Evolutionary conservation across 1,140 invertebrate genomes (phyloP).

Genomic region (Cardiocondyla obscurior): DNA sequence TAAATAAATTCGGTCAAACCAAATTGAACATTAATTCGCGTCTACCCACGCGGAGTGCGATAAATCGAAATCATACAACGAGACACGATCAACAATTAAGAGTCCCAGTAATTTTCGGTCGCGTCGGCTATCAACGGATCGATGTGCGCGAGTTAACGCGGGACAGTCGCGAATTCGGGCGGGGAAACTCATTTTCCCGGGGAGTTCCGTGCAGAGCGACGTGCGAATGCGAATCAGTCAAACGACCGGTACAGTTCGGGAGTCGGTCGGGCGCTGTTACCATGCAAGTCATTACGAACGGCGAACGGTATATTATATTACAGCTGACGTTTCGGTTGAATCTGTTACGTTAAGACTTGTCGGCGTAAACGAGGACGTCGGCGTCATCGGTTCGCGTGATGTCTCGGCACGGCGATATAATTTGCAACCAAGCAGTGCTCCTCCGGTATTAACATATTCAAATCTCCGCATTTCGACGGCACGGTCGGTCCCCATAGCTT

Average conservation of each 20-base stretch:
- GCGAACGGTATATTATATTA: conserved; percentile 44
- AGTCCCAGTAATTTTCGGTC: conserved; percentile 28
- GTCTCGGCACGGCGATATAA: conserved; percentile 31
- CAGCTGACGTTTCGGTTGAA: conserved; percentile 23
- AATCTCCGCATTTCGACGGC: conserved; percentile 20
- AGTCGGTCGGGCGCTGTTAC: background rate
- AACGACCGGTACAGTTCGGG: conserved; percentile 6
- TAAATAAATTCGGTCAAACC: background rate
- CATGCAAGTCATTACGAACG: conserved; percentile 33
- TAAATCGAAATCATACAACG: conserved; percentile 45
- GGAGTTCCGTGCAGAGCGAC: conserved; percentile 35
- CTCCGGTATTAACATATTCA: conserved; percentile 49
- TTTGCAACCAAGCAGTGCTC: conserved; percentile 21
- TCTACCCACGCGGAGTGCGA: background rate
- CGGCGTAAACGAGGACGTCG: conserved; percentile 28
- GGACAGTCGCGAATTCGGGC: conserved; percentile 38
- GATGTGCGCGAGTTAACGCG: conserved; percentile 31
- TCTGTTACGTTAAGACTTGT: conserved; percentile 35
- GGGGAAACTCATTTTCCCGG: conserved; percentile 38
- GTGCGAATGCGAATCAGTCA: conserved; percentile 42
- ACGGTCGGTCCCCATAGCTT: conserved; percentile 4
- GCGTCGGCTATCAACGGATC: conserved; percentile 8
- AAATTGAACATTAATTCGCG: conserved; percentile 30
- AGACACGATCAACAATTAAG: conserved; percentile 47
- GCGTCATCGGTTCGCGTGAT: conserved; percentile 17